Conservation (phyloP, 37 sponge, comb jelly and placozoan genomes). For the Aplysina aerophoba region DNA sequence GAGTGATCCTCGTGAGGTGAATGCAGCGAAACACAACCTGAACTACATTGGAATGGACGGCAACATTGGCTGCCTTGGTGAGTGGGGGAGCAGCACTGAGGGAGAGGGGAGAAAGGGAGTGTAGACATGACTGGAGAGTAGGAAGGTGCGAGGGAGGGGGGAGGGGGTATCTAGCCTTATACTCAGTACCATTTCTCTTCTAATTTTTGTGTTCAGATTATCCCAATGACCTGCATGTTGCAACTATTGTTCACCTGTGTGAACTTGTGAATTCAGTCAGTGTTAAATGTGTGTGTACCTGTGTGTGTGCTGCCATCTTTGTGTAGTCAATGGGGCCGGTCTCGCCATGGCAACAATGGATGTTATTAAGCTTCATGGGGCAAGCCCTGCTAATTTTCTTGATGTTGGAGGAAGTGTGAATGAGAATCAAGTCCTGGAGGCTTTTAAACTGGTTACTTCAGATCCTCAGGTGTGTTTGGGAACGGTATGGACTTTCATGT, state of each 20-base stretch:
- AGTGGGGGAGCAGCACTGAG: background rate
- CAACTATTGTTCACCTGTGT: no score
- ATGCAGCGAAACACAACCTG: conserved; percentile 81
- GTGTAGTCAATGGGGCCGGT: conserved; percentile 95
- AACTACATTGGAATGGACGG: conserved; percentile 98
- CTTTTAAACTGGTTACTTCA: conserved; percentile 85
- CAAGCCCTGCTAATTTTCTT: conserved; percentile 97
- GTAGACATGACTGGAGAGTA: no score
- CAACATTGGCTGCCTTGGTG: conserved; percentile 96
- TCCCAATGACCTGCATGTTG: no score
- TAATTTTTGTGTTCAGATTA: no score
- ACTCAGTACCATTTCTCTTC: no score
- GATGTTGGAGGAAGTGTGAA: conserved; percentile 96
- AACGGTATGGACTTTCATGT: no score
- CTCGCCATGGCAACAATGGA: conserved; percentile 99
- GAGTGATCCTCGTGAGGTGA: conserved; percentile 88
- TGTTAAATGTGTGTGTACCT: no score
- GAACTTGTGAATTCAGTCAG: no score
- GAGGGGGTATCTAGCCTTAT: no score
- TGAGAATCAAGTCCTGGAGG: conserved; percentile 85
- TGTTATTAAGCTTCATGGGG: conserved; percentile 94
- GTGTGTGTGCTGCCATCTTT: background rate
- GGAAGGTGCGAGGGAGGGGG: no score
- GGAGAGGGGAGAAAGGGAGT: background rate
- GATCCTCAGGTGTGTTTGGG: conserved; percentile 81